phyloP scores from a whole-genome alignment of 2,888 invertebrate genomes.

The Parapristionchus giblindavisi region DNA sequence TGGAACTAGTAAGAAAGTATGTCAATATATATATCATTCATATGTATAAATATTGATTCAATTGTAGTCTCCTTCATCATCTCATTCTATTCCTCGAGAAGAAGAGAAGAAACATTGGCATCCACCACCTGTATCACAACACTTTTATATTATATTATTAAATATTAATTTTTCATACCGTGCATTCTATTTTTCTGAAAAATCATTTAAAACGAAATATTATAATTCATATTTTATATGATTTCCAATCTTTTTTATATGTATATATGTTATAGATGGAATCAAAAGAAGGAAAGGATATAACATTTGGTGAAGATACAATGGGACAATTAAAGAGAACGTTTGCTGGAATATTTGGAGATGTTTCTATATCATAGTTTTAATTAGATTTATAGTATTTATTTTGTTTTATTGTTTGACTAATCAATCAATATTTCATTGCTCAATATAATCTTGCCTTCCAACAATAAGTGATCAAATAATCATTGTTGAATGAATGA shows the following conservation, averaged over 20 bases:
- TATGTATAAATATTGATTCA: too few relatives aligned
- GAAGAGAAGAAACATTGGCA: not conserved
- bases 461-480: too few relatives aligned
- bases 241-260: not conserved
- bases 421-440: not conserved
- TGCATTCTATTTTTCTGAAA: too few relatives aligned
- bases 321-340: conserved; percentile 60
- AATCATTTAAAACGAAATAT: too few relatives aligned
- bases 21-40: too few relatives aligned
- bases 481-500: too few relatives aligned
- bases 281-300: not conserved
- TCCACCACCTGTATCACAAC: not conserved
- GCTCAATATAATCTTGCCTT: not conserved
- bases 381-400: not conserved
- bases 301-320: conserved; percentile 54
- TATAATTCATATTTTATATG: not conserved
- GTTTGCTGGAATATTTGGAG: conserved; percentile 60
- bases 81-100: not conserved
- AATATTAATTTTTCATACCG: too few relatives aligned
- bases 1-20: too few relatives aligned
- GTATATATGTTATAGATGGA: not conserved
- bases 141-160: too few relatives aligned
- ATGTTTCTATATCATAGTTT: conserved; percentile 31
- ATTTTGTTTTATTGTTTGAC: not conserved
- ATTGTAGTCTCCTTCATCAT: too few relatives aligned